These are phyloP conservation scores for Lutraria rhynchaena DNA, from an alignment of 1,140 invertebrate species.

Conservation along the genomic window DNA sequence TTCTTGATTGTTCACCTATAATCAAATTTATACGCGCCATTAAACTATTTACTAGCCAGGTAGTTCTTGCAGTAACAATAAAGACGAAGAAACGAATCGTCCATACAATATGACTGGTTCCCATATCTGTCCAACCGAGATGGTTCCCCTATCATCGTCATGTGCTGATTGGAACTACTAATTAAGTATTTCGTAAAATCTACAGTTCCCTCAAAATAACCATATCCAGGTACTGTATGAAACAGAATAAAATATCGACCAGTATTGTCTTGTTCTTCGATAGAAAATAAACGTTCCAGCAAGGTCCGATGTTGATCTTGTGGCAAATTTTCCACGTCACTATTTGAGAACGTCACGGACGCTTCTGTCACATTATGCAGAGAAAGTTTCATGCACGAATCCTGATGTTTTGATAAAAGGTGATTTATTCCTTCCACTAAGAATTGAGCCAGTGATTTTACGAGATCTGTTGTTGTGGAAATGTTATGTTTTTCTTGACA, in stretches of 20 bases:
- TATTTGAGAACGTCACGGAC: slow-evolving; percentile 34
- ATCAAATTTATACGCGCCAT: too few species aligned
- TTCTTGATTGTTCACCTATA: too few species aligned
- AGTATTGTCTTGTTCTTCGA: background rate
- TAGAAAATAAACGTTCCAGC: slow-evolving; percentile 53
- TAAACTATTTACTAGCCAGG: background rate
- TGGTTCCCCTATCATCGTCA: slow-evolving; percentile 37
- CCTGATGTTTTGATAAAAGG: slow-evolving; percentile 34
- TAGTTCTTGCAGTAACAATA: slow-evolving; percentile 53
- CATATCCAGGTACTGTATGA: slow-evolving; percentile 72
- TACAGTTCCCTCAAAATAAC: slow-evolving; percentile 74
- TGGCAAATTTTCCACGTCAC: slow-evolving; percentile 57
- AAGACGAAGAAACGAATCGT: slow-evolving; percentile 9
- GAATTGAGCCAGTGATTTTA: slow-evolving; percentile 14
- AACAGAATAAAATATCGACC: slow-evolving; percentile 68
- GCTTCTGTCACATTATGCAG: slow-evolving; percentile 53
- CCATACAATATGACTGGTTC: slow-evolving; percentile 57
- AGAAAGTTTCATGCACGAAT: slow-evolving; percentile 24
- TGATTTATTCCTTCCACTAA: slow-evolving; percentile 50
- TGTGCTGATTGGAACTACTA: background rate
- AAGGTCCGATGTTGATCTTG: background rate
- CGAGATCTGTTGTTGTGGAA: background rate
- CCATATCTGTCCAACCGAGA: slow-evolving; percentile 55
- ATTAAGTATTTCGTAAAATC: slow-evolving; percentile 6
- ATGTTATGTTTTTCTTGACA: slow-evolving; percentile 55